Evolutionary conservation across 1,140 invertebrate genomes (phyloP), one percentile per base, ranked within the genome.

Genomic region (Halesus radiatus): DNA sequence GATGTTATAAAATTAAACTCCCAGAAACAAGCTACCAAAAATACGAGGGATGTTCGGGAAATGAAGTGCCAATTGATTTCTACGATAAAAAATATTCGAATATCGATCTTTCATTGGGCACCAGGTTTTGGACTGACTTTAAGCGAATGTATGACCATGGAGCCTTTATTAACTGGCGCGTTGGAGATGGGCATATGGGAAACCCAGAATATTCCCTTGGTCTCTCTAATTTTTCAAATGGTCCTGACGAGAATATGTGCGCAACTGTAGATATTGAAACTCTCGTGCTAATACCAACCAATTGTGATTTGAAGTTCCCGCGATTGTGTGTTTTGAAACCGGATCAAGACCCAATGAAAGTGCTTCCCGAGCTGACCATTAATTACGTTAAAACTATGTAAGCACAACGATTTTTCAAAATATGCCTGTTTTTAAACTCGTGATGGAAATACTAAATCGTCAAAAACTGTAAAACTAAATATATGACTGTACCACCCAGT

Each of bases 311-410:
- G 60, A 86, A 82, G 50, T 82, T 87, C 83, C 86, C 86, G 64
- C 86, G 88, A 70, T 89, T 88, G 45, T 90, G 88, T 75, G 83
- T 89, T 15, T 84, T 89, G 1, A 84, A 86, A 18, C 85, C 86
- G 10, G 37, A 10, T 3, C 8, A 45, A 13, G 37, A 45, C 3
- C 37, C 37, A 45, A 13, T 10, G 37, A 8, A 45, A 45, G 37
- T 45, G 37, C 10, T 45, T 45, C 37, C 37, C 10, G 8, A 45
- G 37, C 10, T 45, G 37, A 45, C 37, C 8, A 13, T 45, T 45
- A 45, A 45, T 45, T 45, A 13, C 13, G 37, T 45, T 45, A 10
- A 45, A 45, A 45, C 37, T 13, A 45, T 45, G 37, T 45, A 45
- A 45, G 37, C 13, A 13, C 1, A 13, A 10, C 37, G 10, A 45